Percentiles rank a stretch among this genome's conserved stretches.
These are phyloP conservation scores for Sitobion miscanthi DNA, from an alignment of 1,140 invertebrate genomes.

Conservation along the genomic window DNA sequence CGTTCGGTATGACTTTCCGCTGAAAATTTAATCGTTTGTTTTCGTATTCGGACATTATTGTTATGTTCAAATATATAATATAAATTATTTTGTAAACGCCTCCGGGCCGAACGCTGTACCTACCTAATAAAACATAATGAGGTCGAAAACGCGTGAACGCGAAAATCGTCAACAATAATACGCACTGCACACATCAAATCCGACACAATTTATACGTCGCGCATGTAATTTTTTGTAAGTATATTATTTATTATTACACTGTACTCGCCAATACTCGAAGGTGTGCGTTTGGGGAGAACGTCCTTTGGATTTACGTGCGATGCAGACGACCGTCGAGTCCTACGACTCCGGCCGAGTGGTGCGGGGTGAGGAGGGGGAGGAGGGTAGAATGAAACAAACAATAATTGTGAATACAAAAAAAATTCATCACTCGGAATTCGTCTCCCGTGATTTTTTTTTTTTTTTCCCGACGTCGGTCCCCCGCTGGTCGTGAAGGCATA, in stretches of 20 bases:
- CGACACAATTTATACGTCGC: background rate
- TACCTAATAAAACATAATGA: background rate
- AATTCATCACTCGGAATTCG: constrained; percentile 1
- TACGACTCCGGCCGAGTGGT: too few species aligned
- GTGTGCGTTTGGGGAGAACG: background rate
- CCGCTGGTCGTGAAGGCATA: background rate
- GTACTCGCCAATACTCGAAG: background rate
- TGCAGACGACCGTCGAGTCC: background rate
- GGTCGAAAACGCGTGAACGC: background rate
- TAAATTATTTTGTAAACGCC: background rate
- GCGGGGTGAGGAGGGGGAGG: too few species aligned
- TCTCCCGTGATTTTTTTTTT: constrained; percentile 10
- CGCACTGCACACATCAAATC: background rate
- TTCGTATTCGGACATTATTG: background rate
- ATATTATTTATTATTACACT: too few species aligned
- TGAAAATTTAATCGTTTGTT: background rate
- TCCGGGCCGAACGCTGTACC: background rate
- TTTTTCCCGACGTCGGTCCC: background rate
- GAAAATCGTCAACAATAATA: background rate
- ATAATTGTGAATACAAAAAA: constrained; percentile 24
- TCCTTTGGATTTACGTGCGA: background rate
- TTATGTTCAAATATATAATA: background rate
- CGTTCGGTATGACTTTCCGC: background rate
- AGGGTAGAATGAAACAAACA: background rate
- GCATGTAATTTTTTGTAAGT: background rate